A percentile compares a stretch with the other conserved stretches of the same genome.
Evolutionary conservation across 1,140 invertebrate genomes (phyloP).

Genomic region (Acromyrmex heyeri): DNA sequence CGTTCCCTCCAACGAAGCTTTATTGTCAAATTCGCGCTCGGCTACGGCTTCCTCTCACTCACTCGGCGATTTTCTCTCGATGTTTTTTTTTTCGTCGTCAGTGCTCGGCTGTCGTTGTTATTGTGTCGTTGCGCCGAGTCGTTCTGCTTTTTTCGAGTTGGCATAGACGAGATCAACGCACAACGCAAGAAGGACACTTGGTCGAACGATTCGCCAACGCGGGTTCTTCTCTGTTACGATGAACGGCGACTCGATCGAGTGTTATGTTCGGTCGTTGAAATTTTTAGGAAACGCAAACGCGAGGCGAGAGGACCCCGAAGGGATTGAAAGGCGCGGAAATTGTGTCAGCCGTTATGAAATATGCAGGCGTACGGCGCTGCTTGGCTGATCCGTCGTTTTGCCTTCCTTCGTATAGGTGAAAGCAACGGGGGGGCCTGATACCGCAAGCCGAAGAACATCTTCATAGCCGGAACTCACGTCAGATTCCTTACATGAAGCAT

Average conservation of each 20-base stretch:
- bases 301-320: conserved; percentile 13
- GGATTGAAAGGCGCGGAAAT: conserved; percentile 63
- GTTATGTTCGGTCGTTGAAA: conserved; percentile 29
- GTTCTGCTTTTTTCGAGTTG: conserved; percentile 10
- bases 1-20: conserved; percentile 56
- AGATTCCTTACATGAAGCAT: conserved; percentile 70
- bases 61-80: conserved; percentile 71
- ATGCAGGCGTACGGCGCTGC: conserved; percentile 24
- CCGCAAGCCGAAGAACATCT: conserved; percentile 72
- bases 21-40: conserved; percentile 76
- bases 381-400: conserved; percentile 32
- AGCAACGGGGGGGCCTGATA: conserved; percentile 46
- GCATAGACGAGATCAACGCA: conserved; percentile 20
- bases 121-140: conserved; percentile 24
- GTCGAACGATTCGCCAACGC: conserved; percentile 74
- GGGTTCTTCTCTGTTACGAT: conserved; percentile 61
- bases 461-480: conserved; percentile 68
- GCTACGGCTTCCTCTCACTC: conserved; percentile 73
- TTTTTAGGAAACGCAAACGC: conserved; percentile 43
- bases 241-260: background rate
- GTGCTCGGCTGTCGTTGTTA: conserved; percentile 46
- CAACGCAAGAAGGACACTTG: conserved; percentile 73
- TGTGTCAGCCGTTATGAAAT: conserved; percentile 58
- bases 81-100: conserved; percentile 17
- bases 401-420: conserved; percentile 14